Conservation (phyloP, 2,797 vertebrate genomes). For the Taeniopygia guttata region DNA sequence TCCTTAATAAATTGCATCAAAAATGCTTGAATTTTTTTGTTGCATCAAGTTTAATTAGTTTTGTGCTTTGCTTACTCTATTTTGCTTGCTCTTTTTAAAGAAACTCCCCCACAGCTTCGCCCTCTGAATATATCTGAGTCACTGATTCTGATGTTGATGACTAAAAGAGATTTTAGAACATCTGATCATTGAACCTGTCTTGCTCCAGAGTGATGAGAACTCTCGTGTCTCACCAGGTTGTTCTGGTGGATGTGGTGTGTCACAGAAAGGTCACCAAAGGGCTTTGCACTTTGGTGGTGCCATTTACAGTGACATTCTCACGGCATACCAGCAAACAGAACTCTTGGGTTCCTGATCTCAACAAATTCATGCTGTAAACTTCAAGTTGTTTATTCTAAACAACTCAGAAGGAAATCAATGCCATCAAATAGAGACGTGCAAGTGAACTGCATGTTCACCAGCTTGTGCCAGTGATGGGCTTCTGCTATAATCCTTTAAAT, state of each 20-base stretch:
- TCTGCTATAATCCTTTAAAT: rapidly evolving
- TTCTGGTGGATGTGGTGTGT: not conserved
- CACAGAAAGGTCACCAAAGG: not conserved
- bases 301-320: not conserved
- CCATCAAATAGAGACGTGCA: not conserved
- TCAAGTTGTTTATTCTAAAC: not conserved
- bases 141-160: not conserved
- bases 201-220: not conserved
- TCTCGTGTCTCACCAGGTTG: not conserved
- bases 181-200: not conserved
- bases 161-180: not conserved
- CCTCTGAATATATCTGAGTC: slow-evolving; percentile 29
- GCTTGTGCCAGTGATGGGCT: not conserved
- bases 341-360: not conserved
- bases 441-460: not conserved
- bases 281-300: not conserved
- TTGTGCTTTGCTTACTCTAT: slow-evolving; percentile 70
- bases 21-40: slow-evolving; percentile 74
- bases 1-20: slow-evolving; percentile 76
- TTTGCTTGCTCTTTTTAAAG: slow-evolving; percentile 62
- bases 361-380: not conserved
- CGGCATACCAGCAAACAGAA: not conserved
- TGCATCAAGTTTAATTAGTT: slow-evolving; percentile 79
- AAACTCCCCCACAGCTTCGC: slow-evolving; percentile 44
- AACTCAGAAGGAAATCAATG: not conserved